Evolutionary conservation across 2,113 vertebrate species (phyloP).

Genomic region (Terrapene triunguis): DNA sequence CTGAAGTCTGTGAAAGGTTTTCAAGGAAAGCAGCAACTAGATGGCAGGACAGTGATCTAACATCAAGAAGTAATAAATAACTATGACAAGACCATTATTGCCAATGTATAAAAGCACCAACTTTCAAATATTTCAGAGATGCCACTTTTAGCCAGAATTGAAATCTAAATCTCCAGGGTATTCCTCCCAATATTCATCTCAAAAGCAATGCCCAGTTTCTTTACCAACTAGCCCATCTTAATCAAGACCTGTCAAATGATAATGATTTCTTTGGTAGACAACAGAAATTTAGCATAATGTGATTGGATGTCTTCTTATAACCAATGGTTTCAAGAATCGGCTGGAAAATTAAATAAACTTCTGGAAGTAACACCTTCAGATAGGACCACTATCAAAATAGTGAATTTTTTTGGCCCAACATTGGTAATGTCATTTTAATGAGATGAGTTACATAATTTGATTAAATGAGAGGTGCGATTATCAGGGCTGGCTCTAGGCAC

Average conservation of each 20-base stretch:
- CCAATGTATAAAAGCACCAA: neutral
- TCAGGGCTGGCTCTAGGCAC: too few species aligned
- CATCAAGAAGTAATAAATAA: neutral
- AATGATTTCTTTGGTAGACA: neutral
- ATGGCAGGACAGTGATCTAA: slow-evolving; percentile 8
- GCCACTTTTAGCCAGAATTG: neutral
- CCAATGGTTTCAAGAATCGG: neutral
- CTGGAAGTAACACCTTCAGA: neutral
- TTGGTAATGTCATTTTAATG: neutral
- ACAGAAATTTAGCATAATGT: neutral
- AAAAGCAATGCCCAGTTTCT: neutral
- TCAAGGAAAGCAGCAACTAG: slow-evolving; percentile 35
- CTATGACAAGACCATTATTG: slow-evolving; percentile 30
- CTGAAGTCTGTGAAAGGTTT: slow-evolving; percentile 32
- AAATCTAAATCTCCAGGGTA: neutral
- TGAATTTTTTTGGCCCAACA: neutral
- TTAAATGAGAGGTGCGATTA: neutral
- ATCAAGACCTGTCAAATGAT: neutral
- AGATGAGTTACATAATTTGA: neutral
- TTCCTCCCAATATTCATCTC: neutral
- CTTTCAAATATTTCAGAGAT: neutral
- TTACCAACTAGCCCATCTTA: neutral
- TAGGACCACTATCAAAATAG: neutral
- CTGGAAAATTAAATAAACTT: neutral
- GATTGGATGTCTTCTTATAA: neutral